phyloP scores from a whole-genome alignment of 2,113 vertebrate species.

The Gasterosteus aculeatus region DNA sequence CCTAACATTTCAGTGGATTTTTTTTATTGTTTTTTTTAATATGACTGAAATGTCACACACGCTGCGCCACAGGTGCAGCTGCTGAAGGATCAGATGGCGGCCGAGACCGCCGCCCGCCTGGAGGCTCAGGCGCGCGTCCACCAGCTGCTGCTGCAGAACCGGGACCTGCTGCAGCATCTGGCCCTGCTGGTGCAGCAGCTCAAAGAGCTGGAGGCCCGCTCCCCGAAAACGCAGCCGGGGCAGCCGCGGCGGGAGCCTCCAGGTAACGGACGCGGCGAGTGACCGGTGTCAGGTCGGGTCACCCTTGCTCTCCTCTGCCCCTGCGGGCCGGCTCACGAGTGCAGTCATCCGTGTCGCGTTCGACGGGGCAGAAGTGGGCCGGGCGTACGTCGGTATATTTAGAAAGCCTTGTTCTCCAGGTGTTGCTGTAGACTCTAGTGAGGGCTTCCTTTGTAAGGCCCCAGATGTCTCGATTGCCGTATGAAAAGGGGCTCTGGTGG shows the following conservation, averaged over 20 bases:
- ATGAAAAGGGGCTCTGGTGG: not conserved
- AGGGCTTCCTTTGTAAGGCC: not conserved
- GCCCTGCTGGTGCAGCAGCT: slow-evolving; percentile 87
- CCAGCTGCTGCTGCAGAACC: slow-evolving; percentile 88
- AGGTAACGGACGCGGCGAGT: slow-evolving; percentile 69
- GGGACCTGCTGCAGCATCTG: slow-evolving; percentile 86
- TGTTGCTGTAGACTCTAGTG: no score
- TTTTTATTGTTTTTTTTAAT: not conserved
- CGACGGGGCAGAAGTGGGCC: no score
- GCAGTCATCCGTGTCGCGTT: no score
- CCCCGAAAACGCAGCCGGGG: slow-evolving; percentile 26
- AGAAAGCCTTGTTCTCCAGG: no score
- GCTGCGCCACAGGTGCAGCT: slow-evolving; percentile 81
- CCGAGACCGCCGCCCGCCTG: slow-evolving; percentile 82
- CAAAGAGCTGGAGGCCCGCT: slow-evolving; percentile 80
- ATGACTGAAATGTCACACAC: not conserved
- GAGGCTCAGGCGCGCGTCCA: slow-evolving; percentile 87
- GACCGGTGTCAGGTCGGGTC: not conserved
- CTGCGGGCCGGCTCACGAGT: no score
- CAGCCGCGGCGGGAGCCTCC: slow-evolving; percentile 28
- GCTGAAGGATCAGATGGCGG: slow-evolving; percentile 85
- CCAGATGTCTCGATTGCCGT: not conserved
- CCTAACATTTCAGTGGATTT: not conserved
- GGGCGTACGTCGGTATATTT: no score
- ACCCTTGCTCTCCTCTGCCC: no score